phyloP scores from a whole-genome alignment of 2,113 vertebrate species.

The Podarcis raffonei region DNA sequence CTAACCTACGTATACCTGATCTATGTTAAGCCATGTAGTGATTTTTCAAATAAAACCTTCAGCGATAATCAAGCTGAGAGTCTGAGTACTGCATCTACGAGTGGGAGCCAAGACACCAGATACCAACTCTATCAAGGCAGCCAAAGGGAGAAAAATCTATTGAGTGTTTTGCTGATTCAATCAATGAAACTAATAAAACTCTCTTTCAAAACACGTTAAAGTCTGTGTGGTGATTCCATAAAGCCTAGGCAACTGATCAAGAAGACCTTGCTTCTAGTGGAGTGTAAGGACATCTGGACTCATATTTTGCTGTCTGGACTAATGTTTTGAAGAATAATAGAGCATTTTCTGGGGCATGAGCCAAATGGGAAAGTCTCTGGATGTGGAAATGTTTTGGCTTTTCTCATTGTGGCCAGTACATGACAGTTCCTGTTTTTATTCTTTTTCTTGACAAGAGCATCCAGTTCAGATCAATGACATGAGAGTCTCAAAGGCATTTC shows the following conservation, averaged over 20 bases:
- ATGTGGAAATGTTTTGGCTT: background rate
- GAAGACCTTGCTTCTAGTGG: too few relatives aligned
- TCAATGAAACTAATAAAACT: background rate
- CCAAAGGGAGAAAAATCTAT: background rate
- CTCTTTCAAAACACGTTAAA: background rate
- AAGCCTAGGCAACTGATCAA: background rate
- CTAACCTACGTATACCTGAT: too few relatives aligned
- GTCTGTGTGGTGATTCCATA: background rate
- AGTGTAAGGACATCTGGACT: background rate
- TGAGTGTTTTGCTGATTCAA: background rate
- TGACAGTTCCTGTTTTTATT: background rate
- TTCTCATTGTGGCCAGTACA: background rate
- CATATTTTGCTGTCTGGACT: background rate
- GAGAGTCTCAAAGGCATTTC: background rate
- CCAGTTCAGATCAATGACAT: constrained; percentile 4
- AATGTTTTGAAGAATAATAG: background rate
- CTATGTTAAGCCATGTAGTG: too few relatives aligned
- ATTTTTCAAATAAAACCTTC: too few relatives aligned
- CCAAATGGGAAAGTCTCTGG: background rate
- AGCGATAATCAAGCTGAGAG: too few relatives aligned
- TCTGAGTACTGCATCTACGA: too few relatives aligned
- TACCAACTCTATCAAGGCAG: background rate
- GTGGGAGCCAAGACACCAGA: background rate
- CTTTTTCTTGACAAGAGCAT: background rate
- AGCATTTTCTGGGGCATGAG: background rate